A percentile compares a stretch with the other conserved stretches of the same genome.
These are phyloP conservation scores for Perca schrenkii DNA, from an alignment of 2,113 vertebrate species.

Conservation along the genomic window DNA sequence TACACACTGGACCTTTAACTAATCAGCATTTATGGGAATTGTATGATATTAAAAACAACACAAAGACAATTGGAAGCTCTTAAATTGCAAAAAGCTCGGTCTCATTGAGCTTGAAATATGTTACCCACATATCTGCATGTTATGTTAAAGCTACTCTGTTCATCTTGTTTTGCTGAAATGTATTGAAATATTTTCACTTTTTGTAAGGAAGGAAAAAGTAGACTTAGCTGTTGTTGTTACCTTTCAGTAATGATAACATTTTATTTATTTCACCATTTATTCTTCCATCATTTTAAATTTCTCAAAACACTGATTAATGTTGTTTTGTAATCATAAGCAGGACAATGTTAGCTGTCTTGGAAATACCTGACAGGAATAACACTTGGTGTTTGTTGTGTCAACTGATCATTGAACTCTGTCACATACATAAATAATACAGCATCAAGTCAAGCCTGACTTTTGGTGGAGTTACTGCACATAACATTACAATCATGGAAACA, in stretches of 20 bases:
- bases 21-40: background rate
- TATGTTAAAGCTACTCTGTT: background rate
- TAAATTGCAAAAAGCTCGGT: background rate
- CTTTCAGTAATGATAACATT: background rate
- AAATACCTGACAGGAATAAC: background rate
- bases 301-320: background rate
- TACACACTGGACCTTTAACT: background rate
- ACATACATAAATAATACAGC: slow-evolving; percentile 29
- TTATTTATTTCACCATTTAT: too few species aligned
- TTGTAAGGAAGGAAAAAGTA: background rate
- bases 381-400: background rate
- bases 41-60: background rate
- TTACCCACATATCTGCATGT: background rate
- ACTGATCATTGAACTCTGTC: background rate
- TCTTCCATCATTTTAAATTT: background rate
- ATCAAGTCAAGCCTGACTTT: background rate
- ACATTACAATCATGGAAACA: background rate
- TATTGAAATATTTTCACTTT: background rate
- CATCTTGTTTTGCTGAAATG: background rate
- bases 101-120: background rate
- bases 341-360: background rate
- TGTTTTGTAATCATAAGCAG: background rate
- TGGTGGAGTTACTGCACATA: background rate
- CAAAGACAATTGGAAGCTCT: background rate
- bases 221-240: background rate